Conservation (phyloP, 2,888 invertebrate genomes). For the Drosophila demipolita region DNA sequence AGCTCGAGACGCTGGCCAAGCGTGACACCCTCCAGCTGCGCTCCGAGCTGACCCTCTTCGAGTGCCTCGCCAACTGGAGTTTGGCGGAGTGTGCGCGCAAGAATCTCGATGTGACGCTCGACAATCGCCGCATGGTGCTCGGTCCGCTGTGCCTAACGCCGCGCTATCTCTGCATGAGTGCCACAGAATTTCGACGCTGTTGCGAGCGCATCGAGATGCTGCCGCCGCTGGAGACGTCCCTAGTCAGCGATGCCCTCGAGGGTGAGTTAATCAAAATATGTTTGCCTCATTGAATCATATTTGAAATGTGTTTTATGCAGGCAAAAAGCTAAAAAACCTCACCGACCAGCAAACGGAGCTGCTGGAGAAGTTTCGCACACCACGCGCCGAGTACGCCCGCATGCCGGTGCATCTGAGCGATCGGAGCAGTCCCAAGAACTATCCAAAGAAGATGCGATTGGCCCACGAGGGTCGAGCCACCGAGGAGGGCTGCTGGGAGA, state of each 20-base stretch:
- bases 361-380: slow-evolving; percentile 83
- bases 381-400: slow-evolving; percentile 83
- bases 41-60: slow-evolving; percentile 83
- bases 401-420: slow-evolving; percentile 85
- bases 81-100: slow-evolving; percentile 84
- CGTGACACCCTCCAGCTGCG: slow-evolving; percentile 83
- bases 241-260: slow-evolving; percentile 83
- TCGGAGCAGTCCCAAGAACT: slow-evolving; percentile 84
- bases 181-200: slow-evolving; percentile 81
- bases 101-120: slow-evolving; percentile 81
- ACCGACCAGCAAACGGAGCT: slow-evolving; percentile 83
- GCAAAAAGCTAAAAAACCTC: slow-evolving; percentile 83
- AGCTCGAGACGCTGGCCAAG: slow-evolving; percentile 84
- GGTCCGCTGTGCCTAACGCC: slow-evolving; percentile 84
- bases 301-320: slow-evolving; percentile 39
- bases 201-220: slow-evolving; percentile 84
- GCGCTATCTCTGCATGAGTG: slow-evolving; percentile 82
- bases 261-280: slow-evolving; percentile 54
- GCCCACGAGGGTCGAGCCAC: slow-evolving; percentile 77
- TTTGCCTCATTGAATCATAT: neutral
- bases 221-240: slow-evolving; percentile 81
- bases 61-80: slow-evolving; percentile 85
- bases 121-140: slow-evolving; percentile 84
- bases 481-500: slow-evolving; percentile 84
- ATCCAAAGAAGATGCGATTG: slow-evolving; percentile 84